Evolutionary conservation across 2,888 invertebrate species (phyloP).

Genomic region (Troglohyphantes excavatus): DNA sequence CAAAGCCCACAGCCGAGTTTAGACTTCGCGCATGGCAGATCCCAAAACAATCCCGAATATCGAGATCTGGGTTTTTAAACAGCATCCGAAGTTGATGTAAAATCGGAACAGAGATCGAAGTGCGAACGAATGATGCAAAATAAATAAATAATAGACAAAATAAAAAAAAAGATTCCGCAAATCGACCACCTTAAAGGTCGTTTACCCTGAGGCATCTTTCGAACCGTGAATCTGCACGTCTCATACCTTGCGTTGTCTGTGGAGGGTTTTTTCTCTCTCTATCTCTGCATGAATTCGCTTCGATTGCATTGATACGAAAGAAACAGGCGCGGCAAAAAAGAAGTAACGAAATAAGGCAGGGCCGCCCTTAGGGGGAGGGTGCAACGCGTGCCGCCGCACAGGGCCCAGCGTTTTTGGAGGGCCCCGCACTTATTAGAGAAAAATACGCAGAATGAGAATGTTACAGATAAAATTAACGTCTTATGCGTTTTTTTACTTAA

Average conservation of each 20-base stretch:
- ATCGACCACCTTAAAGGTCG: slow-evolving; percentile 63
- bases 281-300: slow-evolving; percentile 46
- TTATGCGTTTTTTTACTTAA: too few relatives aligned
- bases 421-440: too few relatives aligned
- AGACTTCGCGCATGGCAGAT: slow-evolving; percentile 31
- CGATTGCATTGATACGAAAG: slow-evolving; percentile 25
- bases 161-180: slow-evolving; percentile 20
- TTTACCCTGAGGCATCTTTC: slow-evolving; percentile 64
- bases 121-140: slow-evolving; percentile 30
- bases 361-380: too few relatives aligned
- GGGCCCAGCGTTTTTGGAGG: too few relatives aligned
- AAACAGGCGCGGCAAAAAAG: neutral
- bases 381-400: too few relatives aligned
- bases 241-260: neutral
- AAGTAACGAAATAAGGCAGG: neutral
- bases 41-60: neutral
- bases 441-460: too few relatives aligned
- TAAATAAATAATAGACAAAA: too few relatives aligned
- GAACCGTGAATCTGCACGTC: slow-evolving; percentile 55
- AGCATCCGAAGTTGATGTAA: slow-evolving; percentile 2
- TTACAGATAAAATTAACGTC: too few relatives aligned
- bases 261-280: slow-evolving; percentile 10
- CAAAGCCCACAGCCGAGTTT: neutral
- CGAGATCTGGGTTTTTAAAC: slow-evolving; percentile 14
- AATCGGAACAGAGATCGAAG: slow-evolving; percentile 25